Conservation (phyloP, 2,888 invertebrate species). For the Emmelina monodactyla region DNA sequence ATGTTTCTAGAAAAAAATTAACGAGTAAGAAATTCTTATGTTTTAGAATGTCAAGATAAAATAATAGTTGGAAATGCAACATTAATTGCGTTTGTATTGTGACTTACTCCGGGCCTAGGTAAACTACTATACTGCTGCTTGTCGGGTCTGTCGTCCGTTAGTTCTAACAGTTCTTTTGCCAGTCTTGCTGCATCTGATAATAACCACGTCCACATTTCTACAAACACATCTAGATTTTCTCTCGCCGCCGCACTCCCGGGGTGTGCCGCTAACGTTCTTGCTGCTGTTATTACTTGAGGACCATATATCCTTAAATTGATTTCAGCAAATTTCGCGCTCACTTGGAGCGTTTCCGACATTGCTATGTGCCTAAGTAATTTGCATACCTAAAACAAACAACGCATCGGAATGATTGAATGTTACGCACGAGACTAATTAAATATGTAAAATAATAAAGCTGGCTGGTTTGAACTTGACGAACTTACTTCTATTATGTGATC, state of each 20-base stretch:
- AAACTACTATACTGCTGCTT: slow-evolving; percentile 84
- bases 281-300: slow-evolving; percentile 93
- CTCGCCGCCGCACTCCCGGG: slow-evolving; percentile 94
- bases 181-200: slow-evolving; percentile 90
- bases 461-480: no score
- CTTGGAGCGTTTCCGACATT: slow-evolving; percentile 91
- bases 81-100: no score
- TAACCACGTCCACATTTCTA: slow-evolving; percentile 95
- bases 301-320: slow-evolving; percentile 94
- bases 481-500: slow-evolving; percentile 97
- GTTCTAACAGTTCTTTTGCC: slow-evolving; percentile 87
- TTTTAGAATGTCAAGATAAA: no score
- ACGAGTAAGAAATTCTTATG: no score
- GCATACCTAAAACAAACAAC: slow-evolving; percentile 76
- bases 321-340: slow-evolving; percentile 95
- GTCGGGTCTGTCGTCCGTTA: slow-evolving; percentile 68
- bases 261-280: slow-evolving; percentile 89
- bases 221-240: slow-evolving; percentile 95
- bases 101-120: slow-evolving; percentile 91
- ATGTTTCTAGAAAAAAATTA: slow-evolving; percentile 94
- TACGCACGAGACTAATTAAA: no score
- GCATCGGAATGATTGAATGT: not conserved
- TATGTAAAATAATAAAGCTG: no score
- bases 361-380: slow-evolving; percentile 96
- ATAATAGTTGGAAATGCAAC: no score